A percentile compares a stretch with the other conserved stretches of the same genome.
Evolutionary conservation across 2,888 invertebrate genomes (phyloP).

Genomic region (Itoplectis maculator): DNA sequence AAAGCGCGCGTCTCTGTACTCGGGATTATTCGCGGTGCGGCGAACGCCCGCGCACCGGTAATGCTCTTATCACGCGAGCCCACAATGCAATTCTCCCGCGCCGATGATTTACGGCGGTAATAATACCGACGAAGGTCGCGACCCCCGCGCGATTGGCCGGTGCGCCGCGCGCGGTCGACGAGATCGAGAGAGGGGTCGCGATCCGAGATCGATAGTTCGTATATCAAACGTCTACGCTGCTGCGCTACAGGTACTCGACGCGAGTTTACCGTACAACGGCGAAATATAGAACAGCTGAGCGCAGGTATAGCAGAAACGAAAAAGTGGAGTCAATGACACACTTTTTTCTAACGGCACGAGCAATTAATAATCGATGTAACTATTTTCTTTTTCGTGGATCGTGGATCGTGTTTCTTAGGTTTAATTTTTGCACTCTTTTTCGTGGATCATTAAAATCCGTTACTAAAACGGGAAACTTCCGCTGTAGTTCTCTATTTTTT

Average conservation of each 20-base stretch:
- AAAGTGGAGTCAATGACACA: too few species aligned
- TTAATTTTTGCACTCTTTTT: too few species aligned
- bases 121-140: slow-evolving; percentile 79
- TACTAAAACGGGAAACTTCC: too few species aligned
- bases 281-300: background rate
- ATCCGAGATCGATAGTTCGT: slow-evolving; percentile 63
- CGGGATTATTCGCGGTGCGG: slow-evolving; percentile 53
- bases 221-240: slow-evolving; percentile 44
- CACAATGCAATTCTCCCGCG: slow-evolving; percentile 76
- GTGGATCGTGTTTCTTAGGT: too few species aligned
- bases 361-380: too few species aligned
- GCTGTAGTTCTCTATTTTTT: too few species aligned
- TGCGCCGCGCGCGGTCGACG: slow-evolving; percentile 45
- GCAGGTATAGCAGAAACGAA: too few species aligned
- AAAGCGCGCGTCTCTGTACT: background rate
- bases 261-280: background rate
- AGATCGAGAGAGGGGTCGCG: slow-evolving; percentile 62
- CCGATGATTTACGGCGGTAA: slow-evolving; percentile 78
- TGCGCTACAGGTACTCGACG: slow-evolving; percentile 11
- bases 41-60: slow-evolving; percentile 60
- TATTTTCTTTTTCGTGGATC: too few species aligned
- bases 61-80: slow-evolving; percentile 79
- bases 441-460: too few species aligned
- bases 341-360: too few species aligned
- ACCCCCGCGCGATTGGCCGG: slow-evolving; percentile 75